phyloP scores from a whole-genome alignment of 2,888 invertebrate species.

The Elmis aenea region DNA sequence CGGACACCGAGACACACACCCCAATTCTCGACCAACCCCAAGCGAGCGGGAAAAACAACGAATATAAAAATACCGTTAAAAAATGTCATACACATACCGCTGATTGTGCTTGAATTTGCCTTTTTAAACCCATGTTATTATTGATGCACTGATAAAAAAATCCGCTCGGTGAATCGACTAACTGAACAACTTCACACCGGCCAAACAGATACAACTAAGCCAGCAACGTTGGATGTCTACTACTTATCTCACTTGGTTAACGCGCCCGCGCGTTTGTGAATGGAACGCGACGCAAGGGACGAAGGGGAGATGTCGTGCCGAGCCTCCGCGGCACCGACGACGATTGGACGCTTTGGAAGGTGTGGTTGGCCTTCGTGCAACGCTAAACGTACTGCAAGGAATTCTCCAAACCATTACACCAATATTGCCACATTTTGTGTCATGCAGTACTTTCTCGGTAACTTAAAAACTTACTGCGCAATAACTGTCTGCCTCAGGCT shows the following conservation, averaged over 20 bases:
- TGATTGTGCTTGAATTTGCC: conserved; percentile 12
- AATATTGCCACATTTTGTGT: no score
- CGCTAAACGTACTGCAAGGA: no score
- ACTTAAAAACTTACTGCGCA: not conserved
- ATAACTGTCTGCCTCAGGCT: not conserved
- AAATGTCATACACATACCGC: conserved; percentile 10
- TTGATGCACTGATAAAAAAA: not conserved
- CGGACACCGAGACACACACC: conserved; percentile 16
- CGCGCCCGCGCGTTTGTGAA: conserved; percentile 14
- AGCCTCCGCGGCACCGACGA: conserved; percentile 14
- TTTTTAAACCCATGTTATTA: conserved; percentile 13
- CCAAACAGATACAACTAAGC: no score
- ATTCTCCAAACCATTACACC: no score
- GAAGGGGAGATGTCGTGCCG: conserved; percentile 9
- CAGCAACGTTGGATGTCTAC: conserved; percentile 8
- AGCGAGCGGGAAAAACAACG: conserved; percentile 1
- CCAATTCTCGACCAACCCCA: conserved; percentile 21
- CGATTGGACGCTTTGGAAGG: conserved; percentile 22
- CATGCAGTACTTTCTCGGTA: no score
- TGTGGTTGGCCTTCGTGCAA: conserved; percentile 22
- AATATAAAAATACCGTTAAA: no score
- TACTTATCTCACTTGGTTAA: conserved; percentile 8
- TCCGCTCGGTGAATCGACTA: no score
- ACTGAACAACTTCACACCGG: no score
- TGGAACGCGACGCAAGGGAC: conserved; percentile 4